Evolutionary conservation across 2,888 invertebrate genomes (phyloP), one percentile per base, ranked within the genome.

Genomic region (Pantelozetes paolii): DNA sequence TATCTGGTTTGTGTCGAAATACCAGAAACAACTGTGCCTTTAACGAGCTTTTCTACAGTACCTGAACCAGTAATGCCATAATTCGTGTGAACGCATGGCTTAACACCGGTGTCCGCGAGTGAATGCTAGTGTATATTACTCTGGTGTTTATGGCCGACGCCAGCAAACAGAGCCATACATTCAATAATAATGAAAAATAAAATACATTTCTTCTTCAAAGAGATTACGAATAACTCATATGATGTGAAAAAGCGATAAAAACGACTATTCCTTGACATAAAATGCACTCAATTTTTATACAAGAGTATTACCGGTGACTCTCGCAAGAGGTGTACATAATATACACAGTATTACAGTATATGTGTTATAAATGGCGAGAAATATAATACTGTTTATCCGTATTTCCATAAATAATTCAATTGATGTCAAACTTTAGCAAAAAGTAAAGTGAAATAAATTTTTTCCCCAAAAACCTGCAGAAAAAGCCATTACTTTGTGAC

Each of bases 331-430:
- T 28, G 23, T 57, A 45, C 15, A 13, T 18, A 15, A 18, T 45
- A 45, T 45, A 13, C 15, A 45, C 11, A 23, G 54, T 26, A 54
- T 54, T 54, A 54, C 54, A 26, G 54, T 26, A 26, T 23, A 23
- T 54, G 20, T 23, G 54, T 1, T 26, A 18, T 23, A 54, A 45
- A 11, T 6, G 11, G 15, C 28, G 15, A 13, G 57, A 57, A 57
- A 57, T 57, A 57, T 57, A 57, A 57, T 57, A 57, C 15, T 57
- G 57, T 57, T 57, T 57, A 57, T 57, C 57, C 57, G 57, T 57
- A 57, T 57, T 57, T 57, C 57, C 57, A 57, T 57, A 57, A 57
- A 57, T 57, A 57, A 57, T 57, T 57, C 57, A 15, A 57, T 57
- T 57, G 57, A 57, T 57, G 57, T 57, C 57, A 57, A 30, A 23